phyloP scores from a whole-genome alignment of 1,140 invertebrate species.

The Drosophila lowei region DNA sequence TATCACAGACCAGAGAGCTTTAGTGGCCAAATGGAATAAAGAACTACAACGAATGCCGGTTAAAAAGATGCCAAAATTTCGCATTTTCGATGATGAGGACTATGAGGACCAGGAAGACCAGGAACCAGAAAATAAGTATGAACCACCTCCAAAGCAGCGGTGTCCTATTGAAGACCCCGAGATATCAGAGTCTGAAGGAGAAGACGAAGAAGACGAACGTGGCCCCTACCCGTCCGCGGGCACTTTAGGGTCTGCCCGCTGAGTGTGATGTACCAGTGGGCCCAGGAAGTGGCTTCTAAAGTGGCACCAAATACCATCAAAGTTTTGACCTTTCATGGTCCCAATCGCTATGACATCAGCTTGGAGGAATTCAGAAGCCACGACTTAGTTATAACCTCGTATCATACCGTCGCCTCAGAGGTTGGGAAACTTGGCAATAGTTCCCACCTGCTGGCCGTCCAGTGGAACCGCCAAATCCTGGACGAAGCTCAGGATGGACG shows the following conservation, averaged over 20 bases:
- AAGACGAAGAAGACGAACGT: neutral
- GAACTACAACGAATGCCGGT: slow-evolving; percentile 9
- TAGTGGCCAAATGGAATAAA: slow-evolving; percentile 6
- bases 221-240: slow-evolving; percentile 7
- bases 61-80: neutral
- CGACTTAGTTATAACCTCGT: slow-evolving; percentile 51
- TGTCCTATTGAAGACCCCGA: too few relatives aligned
- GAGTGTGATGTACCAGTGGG: slow-evolving; percentile 57
- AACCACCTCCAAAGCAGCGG: neutral
- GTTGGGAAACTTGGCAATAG: neutral
- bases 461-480: slow-evolving; percentile 52
- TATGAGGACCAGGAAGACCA: neutral
- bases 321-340: slow-evolving; percentile 42
- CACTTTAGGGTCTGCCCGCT: slow-evolving; percentile 51
- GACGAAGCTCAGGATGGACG: slow-evolving; percentile 55
- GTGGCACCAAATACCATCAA: slow-evolving; percentile 25
- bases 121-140: neutral
- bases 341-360: slow-evolving; percentile 27
- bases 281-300: slow-evolving; percentile 31
- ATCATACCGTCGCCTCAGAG: slow-evolving; percentile 30
- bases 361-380: slow-evolving; percentile 9
- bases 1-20: slow-evolving; percentile 3
- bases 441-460: slow-evolving; percentile 36
- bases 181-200: neutral
- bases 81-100: slow-evolving; percentile 34